Base-by-base conservation (phyloP, 2,113 vertebrate genomes). In the Xenopus borealis region DNA sequence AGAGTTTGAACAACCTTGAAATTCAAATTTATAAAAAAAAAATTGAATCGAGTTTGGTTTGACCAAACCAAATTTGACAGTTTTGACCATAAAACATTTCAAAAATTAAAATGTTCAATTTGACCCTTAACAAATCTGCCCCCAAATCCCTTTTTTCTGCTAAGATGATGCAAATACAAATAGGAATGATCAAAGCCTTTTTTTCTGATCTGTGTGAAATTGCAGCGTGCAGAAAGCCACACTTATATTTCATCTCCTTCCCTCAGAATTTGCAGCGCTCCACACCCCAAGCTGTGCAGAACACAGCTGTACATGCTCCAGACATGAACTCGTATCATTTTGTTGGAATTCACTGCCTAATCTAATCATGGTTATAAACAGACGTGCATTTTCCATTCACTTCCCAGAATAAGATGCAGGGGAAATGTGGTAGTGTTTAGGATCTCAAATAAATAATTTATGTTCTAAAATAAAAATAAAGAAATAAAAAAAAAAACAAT, bases 281-380 rank as follows among this genome's bases (percentile, higher is more conserved):
- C 78, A 66, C 13, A 58, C 17, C 17, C 8, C 55, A 58, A 19
- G 17, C 55, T 58, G 55, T 19, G 55, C 17, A 58, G 17, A 18
- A 4, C 55, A 18, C 55, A 17, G 14, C 70, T 72, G 70, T 72
- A 66, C 47, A 53, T 66, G 52, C 72, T 66, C 63, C 72, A 74
- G 63, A 46, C 63, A 27, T 66, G n/a, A 52, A 63, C 46, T 53
- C 70, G 47, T 74, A 59, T 61, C 55, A 27, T 66, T 53, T 74
- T 65, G 19, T 53, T 74, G 72, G 72, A 74, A 74, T 66, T 65
- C 13, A 45, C 30, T 19, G 12, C 23, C 62, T 66, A 74, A 66
- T 74, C 72, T 74, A 66, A 74, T 66, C 72, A 47, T 10, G 33
- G 71, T 12, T 66, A 66, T 58, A 66, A 46, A 27, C 63, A 74